Base-by-base conservation (phyloP, 37 sponge, comb jelly and placozoan species). In the Oopsacas minuta region DNA sequence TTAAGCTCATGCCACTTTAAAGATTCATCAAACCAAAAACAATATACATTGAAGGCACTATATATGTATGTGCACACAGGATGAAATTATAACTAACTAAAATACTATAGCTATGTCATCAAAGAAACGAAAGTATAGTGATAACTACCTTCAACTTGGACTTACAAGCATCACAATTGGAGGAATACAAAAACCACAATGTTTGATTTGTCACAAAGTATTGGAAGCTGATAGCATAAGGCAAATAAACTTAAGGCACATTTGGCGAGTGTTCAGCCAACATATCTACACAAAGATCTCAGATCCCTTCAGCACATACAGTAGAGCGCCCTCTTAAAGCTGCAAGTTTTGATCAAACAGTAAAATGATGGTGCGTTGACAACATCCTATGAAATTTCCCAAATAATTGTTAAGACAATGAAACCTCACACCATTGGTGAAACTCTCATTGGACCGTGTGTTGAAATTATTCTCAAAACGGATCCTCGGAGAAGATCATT, bases 391-490 rank as follows among this genome's bases (percentile, higher is more conserved):
- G 75, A 61, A 61, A 12, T 61, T 61, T 61, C 17, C 7, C 75
- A 61, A 12, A 3, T 61, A 3, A 61, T 61, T 61, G 75, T 5
- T 3, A 3, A 12, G 7, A 61, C 75, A 32, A 61, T 32, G 28
- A 61, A 61, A 61, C 75, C 30, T 10, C 75, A 61, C 75, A 61
- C 75, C 28, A 61, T 61, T 61, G 75, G 75, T 61, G 75, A 61
- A 61, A 32, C 75, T 32, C 75, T 61, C 30, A 61, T 61, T n/a
- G 75, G 22, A 34, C 75, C 30, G 22, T 32, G 75, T 61, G 75
- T 61, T 61, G 75, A 61, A 61, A 61, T 25, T 61, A 61, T 61
- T 3, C 32, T 61, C 75, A n/a, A 34, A n/a, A 61, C 75, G 22
- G 28, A 61, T 61, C 32, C 75, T 61, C 28, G 75, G 75, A 61